Evolutionary conservation across 2,797 vertebrate genomes (phyloP), one percentile per base, ranked within the genome.

Genomic region (Strix occidentalis): DNA sequence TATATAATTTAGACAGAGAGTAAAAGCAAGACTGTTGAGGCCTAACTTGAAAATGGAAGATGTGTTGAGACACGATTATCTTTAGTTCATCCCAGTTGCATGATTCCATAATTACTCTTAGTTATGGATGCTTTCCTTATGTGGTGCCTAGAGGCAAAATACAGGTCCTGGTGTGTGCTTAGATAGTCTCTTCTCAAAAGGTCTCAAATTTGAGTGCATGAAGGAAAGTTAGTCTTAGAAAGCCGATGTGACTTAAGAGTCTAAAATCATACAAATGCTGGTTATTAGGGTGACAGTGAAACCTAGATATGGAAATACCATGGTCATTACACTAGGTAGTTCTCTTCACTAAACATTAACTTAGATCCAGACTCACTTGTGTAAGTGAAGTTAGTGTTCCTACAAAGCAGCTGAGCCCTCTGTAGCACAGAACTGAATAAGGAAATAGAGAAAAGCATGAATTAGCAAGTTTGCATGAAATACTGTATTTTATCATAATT

Each of bases 401-500:
- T 84, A 54, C 48, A 23, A 23, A 43, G 24, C 35, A 60, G 19
- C 66, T 48, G 71, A 72, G 82, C 39, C 26, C 15, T 29, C 25
- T 51, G 35, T 15, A 41, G n/a, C 23, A 74, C n/a, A 72, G 15
- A 76, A 31, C 41, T 64, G 35, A n/a, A 13, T 57, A 16, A 35
- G 53, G 50, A 46, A 13, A 50, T 8, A 43, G 6, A 65, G 7
- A 79, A 6, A 23, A 56, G 12, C 23, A 19, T 10, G 7, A 64
- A 23, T 2, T 60, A 14, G 14, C 15, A 48, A 11, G 2, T 48
- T 48, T 13, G 7, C 13, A 3, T 53, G 16, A 64, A 79, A 31
- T 53, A 4, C 1, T 2, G 0, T 9, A 4, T 53, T 64, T 64
- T 53, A 26, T n/a, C 13, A 35, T 31, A 5, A 13, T 39, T 83